These are phyloP conservation scores for Tenualosa ilisha DNA, from an alignment of 2,797 vertebrate genomes.

Conservation along the genomic window DNA sequence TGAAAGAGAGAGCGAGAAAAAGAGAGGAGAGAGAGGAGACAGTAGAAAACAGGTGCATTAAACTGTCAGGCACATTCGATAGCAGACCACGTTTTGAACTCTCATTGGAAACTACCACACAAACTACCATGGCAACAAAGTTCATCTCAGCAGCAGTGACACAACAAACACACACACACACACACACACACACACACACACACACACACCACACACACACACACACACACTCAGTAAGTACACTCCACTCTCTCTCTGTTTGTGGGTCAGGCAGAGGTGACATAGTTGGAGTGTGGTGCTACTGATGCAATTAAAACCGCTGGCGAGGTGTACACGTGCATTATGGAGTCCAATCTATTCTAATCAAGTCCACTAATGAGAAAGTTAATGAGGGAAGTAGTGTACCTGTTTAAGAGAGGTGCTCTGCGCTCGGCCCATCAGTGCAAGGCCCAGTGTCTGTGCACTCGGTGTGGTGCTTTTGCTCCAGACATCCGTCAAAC, in stretches of 20 bases:
- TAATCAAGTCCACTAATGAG: neutral
- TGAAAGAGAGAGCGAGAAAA: conserved; percentile 20
- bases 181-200: neutral
- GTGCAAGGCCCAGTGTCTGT: neutral
- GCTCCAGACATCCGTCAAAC: too few relatives aligned
- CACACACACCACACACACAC: neutral
- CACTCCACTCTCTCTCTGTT: neutral
- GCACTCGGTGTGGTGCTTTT: neutral
- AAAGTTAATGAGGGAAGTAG: conserved; percentile 5
- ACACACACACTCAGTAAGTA: neutral
- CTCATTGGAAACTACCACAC: conserved; percentile 43
- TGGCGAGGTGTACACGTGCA: neutral
- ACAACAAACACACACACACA: neutral
- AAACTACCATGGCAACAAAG: neutral
- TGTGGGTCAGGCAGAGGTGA: neutral
- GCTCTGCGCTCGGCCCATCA: neutral
- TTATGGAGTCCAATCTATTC: neutral
- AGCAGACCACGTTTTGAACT: conserved; percentile 62
- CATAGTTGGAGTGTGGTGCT: neutral
- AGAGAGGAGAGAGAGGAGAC: neutral
- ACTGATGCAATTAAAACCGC: neutral
- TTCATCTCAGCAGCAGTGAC: too few relatives aligned
- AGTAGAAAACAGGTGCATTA: neutral
- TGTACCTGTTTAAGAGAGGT: neutral
- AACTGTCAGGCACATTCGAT: conserved; percentile 65